Evolutionary conservation across 2,888 invertebrate genomes (phyloP).

Genomic region (Lasioglossum malachurum): DNA sequence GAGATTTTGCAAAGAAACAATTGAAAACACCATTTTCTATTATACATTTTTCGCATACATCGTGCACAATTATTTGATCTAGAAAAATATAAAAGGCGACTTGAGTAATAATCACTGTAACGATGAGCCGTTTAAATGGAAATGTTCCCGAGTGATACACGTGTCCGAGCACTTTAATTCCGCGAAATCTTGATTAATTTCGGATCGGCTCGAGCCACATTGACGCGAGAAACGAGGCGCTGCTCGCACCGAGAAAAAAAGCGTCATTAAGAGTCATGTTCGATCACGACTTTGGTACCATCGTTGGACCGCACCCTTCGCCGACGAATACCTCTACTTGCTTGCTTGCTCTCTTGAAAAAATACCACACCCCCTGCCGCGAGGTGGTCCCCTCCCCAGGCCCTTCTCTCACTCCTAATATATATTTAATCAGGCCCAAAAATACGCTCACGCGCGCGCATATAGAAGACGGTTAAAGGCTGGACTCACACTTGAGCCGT

Average conservation of each 20-base stretch:
- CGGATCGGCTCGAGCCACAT: slow-evolving; percentile 43
- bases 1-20: background rate
- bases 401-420: slow-evolving; percentile 79
- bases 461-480: slow-evolving; percentile 68
- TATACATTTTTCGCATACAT: too few relatives aligned
- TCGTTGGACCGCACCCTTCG: slow-evolving; percentile 77
- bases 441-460: slow-evolving; percentile 71
- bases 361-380: slow-evolving; percentile 83
- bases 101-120: background rate
- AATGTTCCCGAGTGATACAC: background rate
- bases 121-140: background rate
- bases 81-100: too few relatives aligned
- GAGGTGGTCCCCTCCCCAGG: slow-evolving; percentile 65
- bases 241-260: slow-evolving; percentile 72
- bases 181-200: slow-evolving; percentile 35
- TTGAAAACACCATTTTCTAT: background rate
- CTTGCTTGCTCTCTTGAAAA: slow-evolving; percentile 76
- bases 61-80: too few relatives aligned
- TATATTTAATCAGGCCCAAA: slow-evolving; percentile 83
- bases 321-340: slow-evolving; percentile 63
- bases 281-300: slow-evolving; percentile 67
- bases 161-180: slow-evolving; percentile 1
- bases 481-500: slow-evolving; percentile 65
- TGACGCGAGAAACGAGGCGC: slow-evolving; percentile 71
- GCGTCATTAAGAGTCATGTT: slow-evolving; percentile 70